Evolutionary conservation across 2,888 invertebrate genomes (phyloP), one percentile per base, ranked within the genome.

Genomic region (Scrobipalpa costella): DNA sequence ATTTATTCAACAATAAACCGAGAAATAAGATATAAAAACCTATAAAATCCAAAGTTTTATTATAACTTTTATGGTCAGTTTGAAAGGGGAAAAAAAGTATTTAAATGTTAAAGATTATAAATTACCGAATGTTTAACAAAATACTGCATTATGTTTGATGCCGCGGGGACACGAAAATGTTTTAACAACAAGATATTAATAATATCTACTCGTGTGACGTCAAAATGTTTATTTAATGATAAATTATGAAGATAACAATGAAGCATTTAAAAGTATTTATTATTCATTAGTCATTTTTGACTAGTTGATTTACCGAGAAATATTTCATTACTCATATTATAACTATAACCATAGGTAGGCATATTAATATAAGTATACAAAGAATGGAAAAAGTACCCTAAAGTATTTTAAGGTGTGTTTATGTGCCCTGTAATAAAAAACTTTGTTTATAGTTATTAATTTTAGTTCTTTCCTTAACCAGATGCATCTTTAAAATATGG

Each of bases 141-240:
- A 50, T 34, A 52, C n/a, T 21, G 38, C 38, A 62, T 13, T 27
- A 52, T 38, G 52, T 49, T 17, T 9, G 6, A 15, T 33, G 27
- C 2, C 13, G 27, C 15, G 9, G 47, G 50, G 63, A 60, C 19
- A 47, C 55, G 60, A 63, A 52, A 73, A 70, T 58, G 66, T 65
- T 67, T 66, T 65, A 69, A 68, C 65, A 66, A 67, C 71, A 73
- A 70, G 63, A 71, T 69, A 72, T 68, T 66, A 67, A 64, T 55
- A 67, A 63, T 58, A 60, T 66, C 69, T 63, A 72, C 71, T 11
- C 36, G 69, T 71, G 69, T 70, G 65, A 68, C 69, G 73, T 72
- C 70, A 73, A 64, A 66, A 63, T 73, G 70, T 83, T 77, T 81
- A 81, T 77, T 76, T 78, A 76, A 79, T 74, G 80, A 82, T 81